Base-by-base conservation (phyloP, 2,888 invertebrate species). In the Monochamus alternatus region DNA sequence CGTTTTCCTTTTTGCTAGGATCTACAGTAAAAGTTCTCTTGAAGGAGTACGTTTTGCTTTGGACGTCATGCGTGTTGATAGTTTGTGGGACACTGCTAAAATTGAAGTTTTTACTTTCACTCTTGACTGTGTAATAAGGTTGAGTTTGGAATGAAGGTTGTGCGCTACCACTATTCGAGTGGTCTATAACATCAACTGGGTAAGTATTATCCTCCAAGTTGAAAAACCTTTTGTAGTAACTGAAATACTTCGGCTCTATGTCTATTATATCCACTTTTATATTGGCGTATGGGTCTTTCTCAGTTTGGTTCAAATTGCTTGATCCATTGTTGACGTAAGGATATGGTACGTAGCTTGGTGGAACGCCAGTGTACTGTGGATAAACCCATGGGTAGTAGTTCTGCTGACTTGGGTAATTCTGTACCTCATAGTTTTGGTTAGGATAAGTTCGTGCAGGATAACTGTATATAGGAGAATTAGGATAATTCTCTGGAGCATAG, bases 251-350 rank as follows among this genome's bases (percentile, higher is more conserved):
- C 12, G 80, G 81, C 32, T 81, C 80, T 0, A 84, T 81, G 65
- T 85, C 86, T 44, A 86, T 79, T 32, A 85, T 84, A 76, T 86
- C 85, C 0, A 82, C 81, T 47, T 81, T 81, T 9, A 85, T 73
- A 66, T 82, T 75, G 2, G 80, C 79, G 44, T 79, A 82, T 9
- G 81, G 82, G 64, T 83, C 80, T 44, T 30, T 59, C 1, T 59
- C 38, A 22, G n/a, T 68, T 12, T 59, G 31, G 32, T 30, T 47
- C 30, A 14, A 55, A 5, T 22, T 14, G 3, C 55, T 55, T 2
- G 14, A 55, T 14, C 55, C 55, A 7, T 7, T n/a, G 22, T 22
- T 55, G 22, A 7, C 14, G 14, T 55, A 55, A 14, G 55, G 63
- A 10, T 51, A 44, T 10, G 52, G n/a, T 32, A 55, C 55, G 66